phyloP scores from a whole-genome alignment of 2,113 vertebrate species.

The Cyprinus carpio region DNA sequence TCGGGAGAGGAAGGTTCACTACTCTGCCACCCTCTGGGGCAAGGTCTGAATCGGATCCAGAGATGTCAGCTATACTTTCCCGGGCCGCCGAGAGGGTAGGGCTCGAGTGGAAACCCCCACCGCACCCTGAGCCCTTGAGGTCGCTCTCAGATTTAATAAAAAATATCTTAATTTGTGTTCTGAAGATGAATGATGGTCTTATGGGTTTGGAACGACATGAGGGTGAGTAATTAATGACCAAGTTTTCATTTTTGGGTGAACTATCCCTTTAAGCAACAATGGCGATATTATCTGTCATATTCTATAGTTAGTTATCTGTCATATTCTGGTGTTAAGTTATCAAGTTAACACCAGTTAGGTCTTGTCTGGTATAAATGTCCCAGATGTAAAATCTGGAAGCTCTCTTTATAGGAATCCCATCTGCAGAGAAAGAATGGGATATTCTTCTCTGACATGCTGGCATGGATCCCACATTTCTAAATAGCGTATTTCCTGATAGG shows the following conservation, averaged over 20 bases:
- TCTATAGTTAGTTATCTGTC: background rate
- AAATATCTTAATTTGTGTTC: no score
- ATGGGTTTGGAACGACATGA: no score
- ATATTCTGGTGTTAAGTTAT: background rate
- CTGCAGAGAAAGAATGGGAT: conserved; percentile 41
- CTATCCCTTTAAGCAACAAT: background rate
- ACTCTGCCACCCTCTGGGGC: no score
- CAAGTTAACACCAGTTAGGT: background rate
- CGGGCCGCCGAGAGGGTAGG: no score
- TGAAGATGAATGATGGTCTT: no score
- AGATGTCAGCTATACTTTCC: no score
- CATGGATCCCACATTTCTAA: conserved; percentile 3
- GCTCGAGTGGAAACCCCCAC: no score
- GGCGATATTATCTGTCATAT: background rate
- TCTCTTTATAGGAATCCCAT: conserved; percentile 47
- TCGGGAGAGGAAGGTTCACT: no score
- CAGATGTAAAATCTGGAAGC: conserved; percentile 35
- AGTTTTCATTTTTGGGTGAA: background rate
- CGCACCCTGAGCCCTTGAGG: no score
- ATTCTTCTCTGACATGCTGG: conserved; percentile 44
- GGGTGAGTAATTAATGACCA: no score
- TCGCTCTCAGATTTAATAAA: no score
- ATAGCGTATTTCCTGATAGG: conserved; percentile 29
- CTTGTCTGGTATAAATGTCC: conserved; percentile 21
- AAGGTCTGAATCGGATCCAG: no score